Evolutionary conservation across 1,140 invertebrate species (phyloP), one percentile per base, ranked within the genome.

Genomic region (Ceratina australensis): DNA sequence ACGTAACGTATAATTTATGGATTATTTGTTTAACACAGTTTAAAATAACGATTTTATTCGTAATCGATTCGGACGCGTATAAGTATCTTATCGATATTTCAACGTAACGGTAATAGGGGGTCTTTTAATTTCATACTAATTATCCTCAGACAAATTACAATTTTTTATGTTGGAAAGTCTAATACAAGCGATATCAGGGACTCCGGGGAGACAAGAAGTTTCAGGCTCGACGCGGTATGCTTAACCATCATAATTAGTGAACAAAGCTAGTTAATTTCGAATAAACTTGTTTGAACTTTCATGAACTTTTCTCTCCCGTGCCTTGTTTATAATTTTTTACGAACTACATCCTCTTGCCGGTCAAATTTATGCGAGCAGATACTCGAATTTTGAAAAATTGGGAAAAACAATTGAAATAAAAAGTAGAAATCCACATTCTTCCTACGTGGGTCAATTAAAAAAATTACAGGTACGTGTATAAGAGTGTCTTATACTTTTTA

Each of bases 181-280:
- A 18, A 69, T 59, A 22, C 12, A 61, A 52, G 69, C 73, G 42
- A 57, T 60, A 69, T 76, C 22, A 76, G 56, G 16, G 42, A 52
- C 66, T n/a, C 64, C 3, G 16, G 65, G 15, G 56, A 76, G 49
- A 13, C 56, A 18, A 50, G 66, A 76, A 76, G 54, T 76, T 76
- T 22, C 7, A 2, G 47, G 26, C 49, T 59, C 47, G 16, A 49
- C 22, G 74, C 74, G 20, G 10, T 33, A 24, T 54, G 64, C 59
- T 75, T 22, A 52, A 61, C 54, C 56, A 61, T 76, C 69, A 76
- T 76, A 76, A 76, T 69, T 59, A 69, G 54, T 3, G 66, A 26
- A 26, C 69, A 49, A 69, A 60, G 56, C 74, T 52, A n/a, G 66
- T 69, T 76, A 76, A 76, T 76, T 76, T 61, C 66, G 16, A 61